phyloP scores from a whole-genome alignment of 2,113 vertebrate species.

The Oostethus manadensis region DNA sequence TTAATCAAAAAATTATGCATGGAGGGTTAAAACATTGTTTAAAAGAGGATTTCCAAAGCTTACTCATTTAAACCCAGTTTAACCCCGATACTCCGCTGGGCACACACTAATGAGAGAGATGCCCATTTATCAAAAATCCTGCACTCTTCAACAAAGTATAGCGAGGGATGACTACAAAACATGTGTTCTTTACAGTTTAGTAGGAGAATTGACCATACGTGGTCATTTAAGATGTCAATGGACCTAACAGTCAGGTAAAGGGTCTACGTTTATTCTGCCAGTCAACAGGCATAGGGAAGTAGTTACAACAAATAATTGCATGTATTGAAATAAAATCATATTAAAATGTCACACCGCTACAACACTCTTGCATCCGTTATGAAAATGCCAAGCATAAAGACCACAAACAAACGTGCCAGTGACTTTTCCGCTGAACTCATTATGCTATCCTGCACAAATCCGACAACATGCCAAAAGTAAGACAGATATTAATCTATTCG shows the following conservation, averaged over 20 bases:
- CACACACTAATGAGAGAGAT: not conserved
- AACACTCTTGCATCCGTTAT: too few relatives aligned
- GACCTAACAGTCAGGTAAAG: too few relatives aligned
- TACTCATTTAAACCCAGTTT: slow-evolving; percentile 46
- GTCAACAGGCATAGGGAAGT: too few relatives aligned
- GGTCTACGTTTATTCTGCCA: too few relatives aligned
- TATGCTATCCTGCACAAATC: not conserved
- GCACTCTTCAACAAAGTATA: too few relatives aligned
- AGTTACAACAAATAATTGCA: too few relatives aligned
- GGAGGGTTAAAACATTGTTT: not conserved
- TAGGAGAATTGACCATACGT: too few relatives aligned
- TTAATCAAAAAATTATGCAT: not conserved
- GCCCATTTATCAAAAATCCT: slow-evolving; percentile 29
- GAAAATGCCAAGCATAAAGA: not conserved
- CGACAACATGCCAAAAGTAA: not conserved
- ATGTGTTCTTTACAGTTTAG: too few relatives aligned
- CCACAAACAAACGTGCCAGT: not conserved
- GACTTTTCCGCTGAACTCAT: not conserved
- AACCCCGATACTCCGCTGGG: slow-evolving; percentile 45
- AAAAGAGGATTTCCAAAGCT: not conserved
- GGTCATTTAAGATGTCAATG: too few relatives aligned
- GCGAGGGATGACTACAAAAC: too few relatives aligned
- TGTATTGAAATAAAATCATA: too few relatives aligned
- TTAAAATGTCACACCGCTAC: too few relatives aligned
- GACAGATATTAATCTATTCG: not conserved